phyloP scores from a whole-genome alignment of 2,888 invertebrate genomes.

The Embidobia sp. region DNA sequence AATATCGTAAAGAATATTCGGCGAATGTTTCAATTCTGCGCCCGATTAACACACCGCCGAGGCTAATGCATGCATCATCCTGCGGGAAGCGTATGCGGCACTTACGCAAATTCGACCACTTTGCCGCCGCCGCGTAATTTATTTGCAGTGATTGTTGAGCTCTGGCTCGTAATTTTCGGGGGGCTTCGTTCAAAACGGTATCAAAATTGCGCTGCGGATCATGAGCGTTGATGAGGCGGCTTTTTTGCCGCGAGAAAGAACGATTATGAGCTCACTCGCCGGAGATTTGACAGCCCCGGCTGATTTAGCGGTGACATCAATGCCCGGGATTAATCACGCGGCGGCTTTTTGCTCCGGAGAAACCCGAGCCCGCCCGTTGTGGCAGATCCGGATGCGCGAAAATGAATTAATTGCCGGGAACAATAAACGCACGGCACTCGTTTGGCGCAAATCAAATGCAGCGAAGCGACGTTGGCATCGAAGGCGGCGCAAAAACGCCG shows the following conservation, averaged over 20 bases:
- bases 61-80: constrained; percentile 38
- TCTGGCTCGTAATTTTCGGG: constrained; percentile 1
- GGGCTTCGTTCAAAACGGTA: constrained; percentile 3
- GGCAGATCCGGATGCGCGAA: too few relatives aligned
- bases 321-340: not conserved
- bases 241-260: constrained; percentile 1
- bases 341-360: not conserved
- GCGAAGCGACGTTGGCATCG: constrained; percentile 1
- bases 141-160: constrained; percentile 16
- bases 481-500: constrained; percentile 6
- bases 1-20: constrained; percentile 57
- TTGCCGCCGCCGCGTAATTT: not conserved
- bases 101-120: constrained; percentile 37
- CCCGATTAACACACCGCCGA: constrained; percentile 26
- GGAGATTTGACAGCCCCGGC: constrained; percentile 8
- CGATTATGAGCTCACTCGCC: constrained; percentile 22
- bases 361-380: too few relatives aligned
- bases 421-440: too few relatives aligned
- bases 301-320: constrained; percentile 8
- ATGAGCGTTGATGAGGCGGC: constrained; percentile 5
- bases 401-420: too few relatives aligned
- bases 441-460: constrained; percentile 24
- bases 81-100: constrained; percentile 8
- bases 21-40: constrained; percentile 56
- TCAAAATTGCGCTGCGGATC: constrained; percentile 9